Conservation (phyloP, 2,888 invertebrate species). For the Hydrotaea cyrtoneurina region DNA sequence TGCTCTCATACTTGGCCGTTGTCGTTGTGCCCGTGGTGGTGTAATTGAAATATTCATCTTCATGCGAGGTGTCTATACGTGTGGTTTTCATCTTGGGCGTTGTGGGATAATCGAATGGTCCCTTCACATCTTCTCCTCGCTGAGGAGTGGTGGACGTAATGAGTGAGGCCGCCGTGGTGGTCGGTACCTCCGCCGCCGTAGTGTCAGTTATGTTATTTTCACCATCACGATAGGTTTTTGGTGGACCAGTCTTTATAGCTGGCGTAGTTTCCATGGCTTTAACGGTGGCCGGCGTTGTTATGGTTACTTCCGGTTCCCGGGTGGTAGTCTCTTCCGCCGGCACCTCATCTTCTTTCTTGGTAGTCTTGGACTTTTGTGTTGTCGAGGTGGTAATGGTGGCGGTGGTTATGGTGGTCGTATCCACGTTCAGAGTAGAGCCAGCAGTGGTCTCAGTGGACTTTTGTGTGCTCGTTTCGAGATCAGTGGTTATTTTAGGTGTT, state of each 20-base stretch:
- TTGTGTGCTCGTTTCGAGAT: constrained; percentile 51
- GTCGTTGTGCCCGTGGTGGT: constrained; percentile 72
- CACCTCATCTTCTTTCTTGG: constrained; percentile 59
- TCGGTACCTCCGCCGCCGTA: constrained; percentile 66
- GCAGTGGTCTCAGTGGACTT: constrained; percentile 60
- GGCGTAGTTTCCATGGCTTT: constrained; percentile 67
- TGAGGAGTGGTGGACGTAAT: constrained; percentile 61
- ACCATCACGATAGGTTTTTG: constrained; percentile 80
- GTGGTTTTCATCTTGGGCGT: constrained; percentile 79
- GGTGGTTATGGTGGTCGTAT: constrained; percentile 64
- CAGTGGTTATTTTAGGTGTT: constrained; percentile 60
- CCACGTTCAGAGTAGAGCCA: constrained; percentile 38
- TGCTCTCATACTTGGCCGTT: constrained; percentile 70
- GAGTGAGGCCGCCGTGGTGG: too few relatives aligned
- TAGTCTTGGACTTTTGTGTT: constrained; percentile 62
- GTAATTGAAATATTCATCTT: constrained; percentile 72
- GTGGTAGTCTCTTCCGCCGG: constrained; percentile 34
- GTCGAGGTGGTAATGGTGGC: constrained; percentile 43
- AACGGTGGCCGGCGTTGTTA: constrained; percentile 58
- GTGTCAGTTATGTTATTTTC: constrained; percentile 79
- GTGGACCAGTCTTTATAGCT: constrained; percentile 76
- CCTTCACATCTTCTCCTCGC: constrained; percentile 70
- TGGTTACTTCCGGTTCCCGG: constrained; percentile 52
- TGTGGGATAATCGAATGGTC: constrained; percentile 71
- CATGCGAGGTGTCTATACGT: constrained; percentile 79